Conservation (phyloP, 2,113 vertebrate genomes). For the Petrocephalus zakoni region DNA sequence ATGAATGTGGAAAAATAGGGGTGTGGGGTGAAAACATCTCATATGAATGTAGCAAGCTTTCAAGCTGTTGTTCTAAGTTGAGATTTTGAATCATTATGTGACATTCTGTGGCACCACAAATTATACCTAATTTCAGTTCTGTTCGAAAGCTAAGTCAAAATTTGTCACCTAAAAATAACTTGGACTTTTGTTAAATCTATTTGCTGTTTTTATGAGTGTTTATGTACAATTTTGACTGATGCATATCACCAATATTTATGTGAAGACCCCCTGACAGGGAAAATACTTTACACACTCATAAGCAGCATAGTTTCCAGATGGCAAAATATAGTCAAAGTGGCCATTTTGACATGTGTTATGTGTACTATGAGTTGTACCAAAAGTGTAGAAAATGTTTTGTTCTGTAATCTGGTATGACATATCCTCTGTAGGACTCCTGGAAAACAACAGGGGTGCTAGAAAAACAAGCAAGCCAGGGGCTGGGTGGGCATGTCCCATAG, state of each 20-base stretch:
- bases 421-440: constrained; percentile 51
- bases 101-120: neutral
- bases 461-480: neutral
- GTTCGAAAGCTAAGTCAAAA: neutral
- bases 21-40: constrained; percentile 18
- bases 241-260: neutral
- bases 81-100: constrained; percentile 27
- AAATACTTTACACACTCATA: neutral
- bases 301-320: neutral
- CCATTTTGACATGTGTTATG: neutral
- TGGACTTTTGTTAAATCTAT: neutral
- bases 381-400: neutral
- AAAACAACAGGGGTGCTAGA: neutral
- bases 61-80: constrained; percentile 15
- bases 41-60: constrained; percentile 13
- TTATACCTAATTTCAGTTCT: neutral
- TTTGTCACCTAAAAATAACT: neutral
- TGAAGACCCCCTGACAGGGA: neutral
- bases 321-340: neutral
- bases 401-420: constrained; percentile 57
- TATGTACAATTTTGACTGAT: neutral
- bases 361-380: neutral
- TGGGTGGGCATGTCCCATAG: neutral
- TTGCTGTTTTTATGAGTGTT: neutral
- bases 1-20: neutral